Conservation (phyloP, 1,140 invertebrate genomes). For the Drosophila elegans region DNA sequence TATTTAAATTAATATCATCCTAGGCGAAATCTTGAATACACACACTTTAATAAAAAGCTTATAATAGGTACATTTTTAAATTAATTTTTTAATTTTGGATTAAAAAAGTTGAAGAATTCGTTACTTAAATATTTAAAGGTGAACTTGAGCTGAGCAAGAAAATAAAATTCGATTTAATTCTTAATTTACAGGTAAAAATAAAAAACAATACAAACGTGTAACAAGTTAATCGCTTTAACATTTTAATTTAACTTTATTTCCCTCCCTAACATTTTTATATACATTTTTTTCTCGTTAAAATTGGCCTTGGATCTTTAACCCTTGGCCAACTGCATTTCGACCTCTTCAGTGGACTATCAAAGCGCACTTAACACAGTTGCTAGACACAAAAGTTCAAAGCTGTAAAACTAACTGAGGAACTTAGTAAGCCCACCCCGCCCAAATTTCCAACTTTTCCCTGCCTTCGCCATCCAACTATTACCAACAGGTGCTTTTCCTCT, state of each 20-base stretch:
- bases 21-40: too few species aligned
- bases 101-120: too few species aligned
- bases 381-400: constrained; percentile 72
- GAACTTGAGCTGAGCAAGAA: too few species aligned
- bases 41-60: too few species aligned
- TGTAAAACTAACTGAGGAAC: constrained; percentile 72
- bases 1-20: constrained; percentile 1
- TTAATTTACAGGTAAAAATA: too few species aligned
- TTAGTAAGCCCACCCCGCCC: constrained; percentile 13
- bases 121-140: too few species aligned
- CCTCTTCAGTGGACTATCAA: constrained; percentile 69
- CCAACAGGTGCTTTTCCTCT: constrained; percentile 59
- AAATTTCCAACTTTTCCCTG: constrained; percentile 15
- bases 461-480: background rate
- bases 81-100: too few species aligned
- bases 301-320: constrained; percentile 8
- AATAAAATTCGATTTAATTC: too few species aligned
- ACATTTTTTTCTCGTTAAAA: background rate
- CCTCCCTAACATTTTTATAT: background rate
- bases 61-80: too few species aligned
- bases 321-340: constrained; percentile 30
- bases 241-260: background rate
- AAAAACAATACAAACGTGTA: too few species aligned
- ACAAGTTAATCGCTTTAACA: too few species aligned
- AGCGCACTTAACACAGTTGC: constrained; percentile 80